Base-by-base conservation (phyloP, 2,113 vertebrate genomes). In the Dunckerocampus dactyliophorus region DNA sequence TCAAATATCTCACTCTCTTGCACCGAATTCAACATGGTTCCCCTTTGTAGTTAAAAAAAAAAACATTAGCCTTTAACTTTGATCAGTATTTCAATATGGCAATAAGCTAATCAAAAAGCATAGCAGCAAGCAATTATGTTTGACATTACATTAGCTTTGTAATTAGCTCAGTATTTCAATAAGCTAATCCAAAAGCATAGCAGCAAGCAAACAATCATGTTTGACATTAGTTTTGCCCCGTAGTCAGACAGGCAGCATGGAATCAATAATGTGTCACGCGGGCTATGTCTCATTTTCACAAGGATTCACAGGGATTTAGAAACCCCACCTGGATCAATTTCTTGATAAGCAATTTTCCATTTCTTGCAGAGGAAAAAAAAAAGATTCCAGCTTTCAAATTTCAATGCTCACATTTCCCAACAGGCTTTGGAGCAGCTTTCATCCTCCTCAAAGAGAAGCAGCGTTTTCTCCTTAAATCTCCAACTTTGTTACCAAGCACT, bases 241-340 rank as follows among this genome's bases (percentile, higher is more conserved):
- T 65, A 84, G 71, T 79, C 85, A 83, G 63, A 85, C 54, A 66
- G 39, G 59, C 58, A 51, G 59, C 55, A 45, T 3, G 11, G 21
- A 63, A 91, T 91, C 85, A 72, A 90, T 92, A 89, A 65, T 68
- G 63, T 82, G 85, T 84, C 82, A 86, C 62, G 67, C 69, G 60
- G n/a, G 68, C 75, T 72, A 74, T 74, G 55, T 62, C 75, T 69
- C 66, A 75, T 19, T 6, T 62, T 47, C 53, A 49, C 48, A 57
- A 55, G 46, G 50, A 65, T 75, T n/a, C 74, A 75, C 87, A 86
- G 81, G 72, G 82, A 72, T 76, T 71, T 79, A 66, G 16, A 76
- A 52, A 42, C 15, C 2, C 31, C 24, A 28, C 24, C 61, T 17
- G 22, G 22, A 58, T 57, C 51, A 60, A 43, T 75, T 75, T 75